Conservation (phyloP, 2,888 invertebrate species). For the Yponomeuta sedellus region DNA sequence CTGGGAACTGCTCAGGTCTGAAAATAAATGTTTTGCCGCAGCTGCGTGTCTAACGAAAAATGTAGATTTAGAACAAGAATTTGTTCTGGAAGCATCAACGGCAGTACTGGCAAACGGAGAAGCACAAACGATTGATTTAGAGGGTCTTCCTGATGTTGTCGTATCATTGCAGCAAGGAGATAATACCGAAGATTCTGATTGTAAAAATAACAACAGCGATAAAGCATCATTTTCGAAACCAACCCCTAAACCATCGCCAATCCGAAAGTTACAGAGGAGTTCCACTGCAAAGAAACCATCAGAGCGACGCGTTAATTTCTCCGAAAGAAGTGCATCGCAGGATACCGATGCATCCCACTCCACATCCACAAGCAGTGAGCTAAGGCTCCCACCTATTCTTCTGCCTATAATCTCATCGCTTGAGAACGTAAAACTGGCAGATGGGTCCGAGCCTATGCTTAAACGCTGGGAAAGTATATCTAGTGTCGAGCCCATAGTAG, state of each 20-base stretch:
- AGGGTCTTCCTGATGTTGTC: slow-evolving; percentile 48
- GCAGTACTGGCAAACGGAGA: slow-evolving; percentile 7
- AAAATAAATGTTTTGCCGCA: slow-evolving; percentile 74
- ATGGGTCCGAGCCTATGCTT: slow-evolving; percentile 55
- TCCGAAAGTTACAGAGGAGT: slow-evolving; percentile 58
- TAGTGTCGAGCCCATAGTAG: slow-evolving; percentile 82
- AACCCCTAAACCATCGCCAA: slow-evolving; percentile 34
- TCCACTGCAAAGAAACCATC: slow-evolving; percentile 61
- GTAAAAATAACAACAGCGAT: slow-evolving; percentile 43
- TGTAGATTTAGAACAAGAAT: slow-evolving; percentile 49
- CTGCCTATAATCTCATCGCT: slow-evolving; percentile 81
- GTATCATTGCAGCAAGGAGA: slow-evolving; percentile 46
- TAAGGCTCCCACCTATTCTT: slow-evolving; percentile 83
- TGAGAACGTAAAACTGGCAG: slow-evolving; percentile 67
- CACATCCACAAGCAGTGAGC: slow-evolving; percentile 77
- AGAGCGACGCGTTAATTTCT: slow-evolving; percentile 71
- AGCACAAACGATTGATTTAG: slow-evolving; percentile 42
- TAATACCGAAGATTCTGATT: slow-evolving; percentile 45
- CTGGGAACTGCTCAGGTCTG: slow-evolving; percentile 87
- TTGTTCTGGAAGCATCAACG: slow-evolving; percentile 36
- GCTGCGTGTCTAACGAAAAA: slow-evolving; percentile 48
- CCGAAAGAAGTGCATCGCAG: slow-evolving; percentile 76
- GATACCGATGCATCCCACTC: slow-evolving; percentile 79
- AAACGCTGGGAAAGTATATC: slow-evolving; percentile 80
- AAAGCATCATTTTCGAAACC: slow-evolving; percentile 36